A percentile compares a stretch with the other conserved stretches of the same genome.
phyloP scores from a whole-genome alignment of 2,113 vertebrate species.

The Cyprinus carpio region DNA sequence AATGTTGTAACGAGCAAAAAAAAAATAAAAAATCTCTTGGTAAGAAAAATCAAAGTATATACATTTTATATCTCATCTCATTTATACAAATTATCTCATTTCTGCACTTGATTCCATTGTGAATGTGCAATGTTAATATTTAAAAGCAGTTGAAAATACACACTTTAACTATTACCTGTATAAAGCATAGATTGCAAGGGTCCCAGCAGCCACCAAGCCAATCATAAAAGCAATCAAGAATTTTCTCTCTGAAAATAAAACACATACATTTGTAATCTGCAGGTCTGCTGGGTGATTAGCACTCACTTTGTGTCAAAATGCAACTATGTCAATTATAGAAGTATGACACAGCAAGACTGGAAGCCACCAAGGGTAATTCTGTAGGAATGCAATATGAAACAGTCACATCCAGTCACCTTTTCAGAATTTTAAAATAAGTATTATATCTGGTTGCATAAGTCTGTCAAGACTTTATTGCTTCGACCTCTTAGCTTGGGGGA shows the following conservation, averaged over 20 bases:
- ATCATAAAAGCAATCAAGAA: constrained; percentile 50
- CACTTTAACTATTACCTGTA: constrained; percentile 50
- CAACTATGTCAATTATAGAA: neutral
- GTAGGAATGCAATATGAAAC: constrained; percentile 21
- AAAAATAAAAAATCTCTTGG: neutral
- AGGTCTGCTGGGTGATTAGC: neutral
- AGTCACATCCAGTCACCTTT: neutral
- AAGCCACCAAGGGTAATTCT: constrained; percentile 15
- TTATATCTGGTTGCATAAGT: constrained; percentile 28
- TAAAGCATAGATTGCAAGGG: constrained; percentile 35
- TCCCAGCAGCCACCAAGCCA: constrained; percentile 42
- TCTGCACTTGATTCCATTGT: neutral
- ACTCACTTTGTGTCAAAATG: neutral
- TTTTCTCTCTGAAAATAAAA: constrained; percentile 49
- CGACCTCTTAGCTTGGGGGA: constrained; percentile 23
- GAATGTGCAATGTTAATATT: neutral
- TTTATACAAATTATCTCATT: neutral
- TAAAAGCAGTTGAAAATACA: neutral
- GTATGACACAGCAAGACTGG: neutral
- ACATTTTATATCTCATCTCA: too few relatives aligned
- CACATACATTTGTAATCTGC: constrained; percentile 23
- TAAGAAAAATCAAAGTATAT: neutral
- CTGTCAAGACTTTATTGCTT: constrained; percentile 38
- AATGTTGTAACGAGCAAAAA: neutral
- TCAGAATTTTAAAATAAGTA: neutral